A percentile compares a stretch with the other conserved stretches of the same genome.
Conservation (phyloP, 64 coral and sea anemone genomes). For the Pachyseris speciosa region DNA sequence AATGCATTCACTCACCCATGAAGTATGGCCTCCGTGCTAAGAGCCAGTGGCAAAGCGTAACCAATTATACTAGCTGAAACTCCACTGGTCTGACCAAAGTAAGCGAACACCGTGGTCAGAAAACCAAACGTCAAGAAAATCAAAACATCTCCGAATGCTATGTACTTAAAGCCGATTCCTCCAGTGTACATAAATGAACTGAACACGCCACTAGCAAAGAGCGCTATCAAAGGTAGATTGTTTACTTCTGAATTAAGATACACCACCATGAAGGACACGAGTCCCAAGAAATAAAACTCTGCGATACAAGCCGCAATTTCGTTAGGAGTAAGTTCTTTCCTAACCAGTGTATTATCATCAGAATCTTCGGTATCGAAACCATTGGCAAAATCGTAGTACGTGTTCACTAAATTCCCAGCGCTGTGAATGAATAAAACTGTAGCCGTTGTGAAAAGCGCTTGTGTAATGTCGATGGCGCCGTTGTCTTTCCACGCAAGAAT, state of each 20-base stretch:
- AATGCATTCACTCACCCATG: conserved; percentile 80
- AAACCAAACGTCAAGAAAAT: conserved; percentile 82
- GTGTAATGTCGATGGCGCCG: conserved; percentile 27
- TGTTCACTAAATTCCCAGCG: conserved; percentile 80
- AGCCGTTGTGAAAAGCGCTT: conserved; percentile 28
- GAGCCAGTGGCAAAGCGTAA: conserved; percentile 71
- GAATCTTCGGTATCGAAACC: conserved; percentile 64
- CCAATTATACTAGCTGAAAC: conserved; percentile 9
- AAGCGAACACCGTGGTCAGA: conserved; percentile 75
- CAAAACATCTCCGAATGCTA: conserved; percentile 72
- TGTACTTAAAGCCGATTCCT: conserved; percentile 67
- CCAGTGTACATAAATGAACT: conserved; percentile 91
- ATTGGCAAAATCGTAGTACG: conserved; percentile 64
- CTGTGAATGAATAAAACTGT: conserved; percentile 64
- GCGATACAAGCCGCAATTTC: conserved; percentile 57
- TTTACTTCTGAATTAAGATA: conserved; percentile 43
- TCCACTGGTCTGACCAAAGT: conserved; percentile 66
- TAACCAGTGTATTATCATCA: conserved; percentile 63
- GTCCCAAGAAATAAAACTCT: conserved; percentile 52
- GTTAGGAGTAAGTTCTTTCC: conserved; percentile 24
- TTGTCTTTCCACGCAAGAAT: conserved; percentile 73
- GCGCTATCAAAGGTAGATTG: conserved; percentile 14
- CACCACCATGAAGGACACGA: conserved; percentile 43
- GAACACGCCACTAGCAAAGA: conserved; percentile 66
- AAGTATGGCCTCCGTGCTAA: conserved; percentile 88